These are phyloP conservation scores for Pterobdella sp. DNA, from an alignment of 2,888 invertebrate species.

Conservation along the genomic window DNA sequence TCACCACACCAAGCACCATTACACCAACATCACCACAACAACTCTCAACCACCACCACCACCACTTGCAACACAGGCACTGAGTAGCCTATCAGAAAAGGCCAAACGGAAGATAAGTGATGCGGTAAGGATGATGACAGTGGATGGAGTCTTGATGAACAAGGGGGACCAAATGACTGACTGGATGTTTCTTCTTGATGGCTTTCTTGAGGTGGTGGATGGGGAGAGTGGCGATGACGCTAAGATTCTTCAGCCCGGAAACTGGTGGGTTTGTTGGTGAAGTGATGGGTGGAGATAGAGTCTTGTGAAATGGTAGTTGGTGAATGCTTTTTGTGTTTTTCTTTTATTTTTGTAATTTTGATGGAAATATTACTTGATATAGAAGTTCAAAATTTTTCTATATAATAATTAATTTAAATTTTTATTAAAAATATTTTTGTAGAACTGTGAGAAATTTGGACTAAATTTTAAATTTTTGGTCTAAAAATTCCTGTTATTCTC, in stretches of 20 bases:
- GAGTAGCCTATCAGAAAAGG: background rate
- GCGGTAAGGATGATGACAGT: background rate
- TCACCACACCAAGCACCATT: background rate
- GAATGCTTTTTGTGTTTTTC: too few relatives aligned
- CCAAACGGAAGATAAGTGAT: background rate
- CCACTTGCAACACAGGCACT: background rate
- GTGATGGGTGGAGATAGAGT: too few relatives aligned
- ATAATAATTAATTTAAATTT: too few relatives aligned
- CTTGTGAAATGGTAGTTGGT: background rate
- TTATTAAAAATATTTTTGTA: too few relatives aligned
- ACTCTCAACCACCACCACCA: background rate
- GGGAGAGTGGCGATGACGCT: background rate
- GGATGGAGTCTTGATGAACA: slow-evolving; percentile 6
- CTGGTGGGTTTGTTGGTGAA: too few relatives aligned
- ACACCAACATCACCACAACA: background rate
- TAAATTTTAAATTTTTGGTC: too few relatives aligned
- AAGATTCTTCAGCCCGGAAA: slow-evolving; percentile 2
- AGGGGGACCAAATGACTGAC: background rate
- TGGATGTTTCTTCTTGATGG: background rate
- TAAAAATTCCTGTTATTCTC: too few relatives aligned
- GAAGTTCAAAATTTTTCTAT: too few relatives aligned
- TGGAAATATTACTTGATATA: too few relatives aligned
- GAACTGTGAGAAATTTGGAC: too few relatives aligned
- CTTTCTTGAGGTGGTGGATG: background rate
- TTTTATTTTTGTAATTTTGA: too few relatives aligned